Evolutionary conservation across 2,113 vertebrate genomes (phyloP).

Genomic region (Elaphurus davidianus): DNA sequence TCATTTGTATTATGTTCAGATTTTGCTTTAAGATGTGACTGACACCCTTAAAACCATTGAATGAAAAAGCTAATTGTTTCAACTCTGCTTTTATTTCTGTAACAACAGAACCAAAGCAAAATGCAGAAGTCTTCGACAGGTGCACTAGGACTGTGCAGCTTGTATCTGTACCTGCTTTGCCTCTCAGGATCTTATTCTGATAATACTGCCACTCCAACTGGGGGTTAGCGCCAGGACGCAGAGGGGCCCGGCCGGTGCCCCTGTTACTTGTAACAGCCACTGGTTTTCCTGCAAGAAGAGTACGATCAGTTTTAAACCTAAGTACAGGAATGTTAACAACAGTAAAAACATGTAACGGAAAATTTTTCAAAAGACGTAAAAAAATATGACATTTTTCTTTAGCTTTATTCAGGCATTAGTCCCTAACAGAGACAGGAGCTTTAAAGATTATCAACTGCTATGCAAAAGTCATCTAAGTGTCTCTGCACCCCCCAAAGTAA

Average conservation of each 20-base stretch:
- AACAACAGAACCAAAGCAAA: not conserved
- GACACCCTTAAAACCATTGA: not conserved
- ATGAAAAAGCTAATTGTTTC: not conserved
- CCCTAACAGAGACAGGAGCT: not conserved
- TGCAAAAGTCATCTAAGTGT: not conserved
- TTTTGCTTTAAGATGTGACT: conserved; percentile 26
- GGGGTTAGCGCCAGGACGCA: conserved; percentile 90
- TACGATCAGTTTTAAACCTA: conserved; percentile 46
- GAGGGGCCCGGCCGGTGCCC: conserved; percentile 85
- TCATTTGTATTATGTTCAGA: not conserved
- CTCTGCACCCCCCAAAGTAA: not conserved
- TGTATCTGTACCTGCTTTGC: conserved; percentile 85
- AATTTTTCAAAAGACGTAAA: not conserved
- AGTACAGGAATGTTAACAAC: conserved; percentile 6
- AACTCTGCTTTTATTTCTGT: conserved; percentile 17
- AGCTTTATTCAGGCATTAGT: not conserved
- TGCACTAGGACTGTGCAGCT: conserved; percentile 14
- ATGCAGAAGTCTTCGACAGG: conserved; percentile 20
- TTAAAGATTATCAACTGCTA: not conserved
- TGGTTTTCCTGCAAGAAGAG: conserved; percentile 88
- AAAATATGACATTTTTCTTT: not conserved
- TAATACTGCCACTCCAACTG: conserved; percentile 94
- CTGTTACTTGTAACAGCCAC: conserved; percentile 98
- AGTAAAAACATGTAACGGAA: not conserved
- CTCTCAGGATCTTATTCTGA: conserved; percentile 86